Base-by-base conservation (phyloP, 2,888 invertebrate species). In the Caenorhabditis zanzibari region DNA sequence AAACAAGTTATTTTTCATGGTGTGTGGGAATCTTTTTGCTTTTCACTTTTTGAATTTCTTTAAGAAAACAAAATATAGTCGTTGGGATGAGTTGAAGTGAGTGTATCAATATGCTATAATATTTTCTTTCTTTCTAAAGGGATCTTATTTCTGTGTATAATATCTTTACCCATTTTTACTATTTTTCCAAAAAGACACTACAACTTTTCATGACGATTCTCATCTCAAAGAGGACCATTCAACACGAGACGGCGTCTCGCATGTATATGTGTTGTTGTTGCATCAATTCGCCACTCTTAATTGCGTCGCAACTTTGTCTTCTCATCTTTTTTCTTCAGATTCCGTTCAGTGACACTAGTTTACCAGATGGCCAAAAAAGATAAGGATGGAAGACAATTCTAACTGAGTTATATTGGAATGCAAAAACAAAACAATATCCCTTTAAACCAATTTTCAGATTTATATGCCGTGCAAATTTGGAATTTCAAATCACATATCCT, bases 1-100 rank as follows among this genome's bases (percentile, higher is more conserved):
- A 63, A 79, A 79, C 79, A 71, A 79, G 79, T 79, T 79, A 79
- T 79, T 79, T 79, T 79, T 71, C 79, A 71, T 56, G 19, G 52
- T 63, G 52, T 63, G 59, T 52, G 64, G 71, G 71, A 71, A 79
- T 52, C 77, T 61, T 4, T 44, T 63, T 63, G 12, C 44, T 63
- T 63, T 44, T 44, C 26, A 24, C 41, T 63, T 59, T 32, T 32
- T 41, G 12, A 16, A 12, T 41, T 26, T 49, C 9, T 4, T 49
- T 22, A n/a, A 38, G 24, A 52, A 52, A 32, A 38, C 52, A 49
- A 35, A 66, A 49, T n/a, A n/a, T 32, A 49, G 26, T 26, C 14
- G 54, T 54, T 22, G 58, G 28, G 28, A 58, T 32, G 52, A 52
- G 52, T 52, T 52, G 52, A 52, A 24, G 22, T 22, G 61, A 26